Evolutionary conservation across 2,113 vertebrate genomes (phyloP).

Genomic region (Brachionichthys hirsutus): DNA sequence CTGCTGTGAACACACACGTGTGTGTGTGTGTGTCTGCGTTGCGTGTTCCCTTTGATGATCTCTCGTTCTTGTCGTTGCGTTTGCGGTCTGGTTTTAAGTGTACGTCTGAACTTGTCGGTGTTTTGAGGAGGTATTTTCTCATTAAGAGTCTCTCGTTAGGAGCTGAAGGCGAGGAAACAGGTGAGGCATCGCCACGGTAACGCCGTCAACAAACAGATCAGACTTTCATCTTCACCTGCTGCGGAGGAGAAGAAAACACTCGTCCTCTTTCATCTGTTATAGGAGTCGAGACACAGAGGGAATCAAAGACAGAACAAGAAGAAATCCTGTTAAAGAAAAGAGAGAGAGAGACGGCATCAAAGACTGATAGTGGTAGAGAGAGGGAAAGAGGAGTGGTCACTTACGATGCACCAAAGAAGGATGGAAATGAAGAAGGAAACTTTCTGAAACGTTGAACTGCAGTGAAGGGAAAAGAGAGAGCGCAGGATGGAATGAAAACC

Average conservation of each 20-base stretch:
- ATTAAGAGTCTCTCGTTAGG: slow-evolving; percentile 61
- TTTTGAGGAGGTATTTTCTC: slow-evolving; percentile 63
- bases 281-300: slow-evolving; percentile 23
- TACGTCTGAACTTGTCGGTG: neutral
- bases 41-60: slow-evolving; percentile 18
- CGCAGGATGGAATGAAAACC: no score
- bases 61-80: neutral
- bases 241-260: slow-evolving; percentile 49
- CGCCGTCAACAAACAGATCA: slow-evolving; percentile 48
- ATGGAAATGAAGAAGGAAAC: neutral
- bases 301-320: neutral
- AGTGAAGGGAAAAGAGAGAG: no score
- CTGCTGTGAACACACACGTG: slow-evolving; percentile 39
- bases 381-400: neutral
- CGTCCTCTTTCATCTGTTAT: slow-evolving; percentile 53
- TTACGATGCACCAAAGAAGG: neutral
- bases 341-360: neutral
- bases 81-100: slow-evolving; percentile 4
- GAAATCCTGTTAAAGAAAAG: neutral
- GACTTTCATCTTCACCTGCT: slow-evolving; percentile 62
- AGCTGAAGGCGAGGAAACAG: slow-evolving; percentile 57
- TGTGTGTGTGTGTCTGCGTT: slow-evolving; percentile 27
- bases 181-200: slow-evolving; percentile 58
- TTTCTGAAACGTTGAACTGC: no score
- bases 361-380: neutral